Conservation (phyloP, 2,113 vertebrate genomes). For the Arizona elegans region DNA sequence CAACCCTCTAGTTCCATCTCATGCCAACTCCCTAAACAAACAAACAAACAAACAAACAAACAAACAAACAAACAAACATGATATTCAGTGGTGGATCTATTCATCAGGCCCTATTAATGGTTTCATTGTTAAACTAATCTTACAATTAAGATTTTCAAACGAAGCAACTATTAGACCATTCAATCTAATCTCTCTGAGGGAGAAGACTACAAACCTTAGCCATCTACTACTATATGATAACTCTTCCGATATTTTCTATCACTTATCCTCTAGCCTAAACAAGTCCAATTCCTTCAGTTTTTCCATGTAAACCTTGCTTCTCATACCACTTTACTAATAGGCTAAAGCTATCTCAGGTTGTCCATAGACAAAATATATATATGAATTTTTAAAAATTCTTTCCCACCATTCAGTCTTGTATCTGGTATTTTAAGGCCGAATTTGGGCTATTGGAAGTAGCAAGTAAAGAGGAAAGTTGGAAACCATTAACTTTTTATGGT, state of each 20-base stretch:
- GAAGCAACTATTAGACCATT: not conserved
- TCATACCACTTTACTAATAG: not conserved
- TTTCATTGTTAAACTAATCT: not conserved
- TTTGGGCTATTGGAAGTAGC: constrained; percentile 13
- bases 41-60: not conserved
- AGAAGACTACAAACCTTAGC: not conserved
- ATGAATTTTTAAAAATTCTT: not conserved
- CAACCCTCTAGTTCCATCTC: not conserved
- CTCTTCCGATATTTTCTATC: not conserved
- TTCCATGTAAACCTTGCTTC: not conserved
- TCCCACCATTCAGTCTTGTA: not conserved
- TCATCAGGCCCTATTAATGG: not conserved
- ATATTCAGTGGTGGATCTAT: not conserved
- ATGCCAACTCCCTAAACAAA: not conserved
- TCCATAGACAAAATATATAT: not conserved
- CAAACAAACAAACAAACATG: not conserved
- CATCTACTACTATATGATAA: not conserved
- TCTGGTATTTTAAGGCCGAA: not conserved
- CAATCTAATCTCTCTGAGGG: not conserved
- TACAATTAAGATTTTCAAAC: not conserved
- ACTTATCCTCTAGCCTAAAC: not conserved
- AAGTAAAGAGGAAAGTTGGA: not conserved
- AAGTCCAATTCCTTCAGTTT: not conserved
- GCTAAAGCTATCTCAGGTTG: not conserved
- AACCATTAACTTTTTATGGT: constrained; percentile 7